phyloP scores from a whole-genome alignment of 2,113 vertebrate genomes.

The Dryoscopus gambensis region DNA sequence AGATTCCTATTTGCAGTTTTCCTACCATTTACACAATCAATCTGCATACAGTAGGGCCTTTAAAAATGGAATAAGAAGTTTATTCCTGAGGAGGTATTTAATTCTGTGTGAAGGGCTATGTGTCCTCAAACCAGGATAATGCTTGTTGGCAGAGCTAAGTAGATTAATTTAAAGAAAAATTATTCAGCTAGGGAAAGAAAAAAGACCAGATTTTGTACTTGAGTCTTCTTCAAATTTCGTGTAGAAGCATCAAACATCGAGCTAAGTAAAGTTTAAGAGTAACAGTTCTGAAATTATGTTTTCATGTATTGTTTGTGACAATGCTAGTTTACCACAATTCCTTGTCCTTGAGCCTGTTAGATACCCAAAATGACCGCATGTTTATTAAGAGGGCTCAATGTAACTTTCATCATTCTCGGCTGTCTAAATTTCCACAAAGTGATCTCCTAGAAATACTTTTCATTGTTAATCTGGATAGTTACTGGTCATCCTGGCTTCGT shows the following conservation, averaged over 20 bases:
- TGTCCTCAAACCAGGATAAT: not conserved
- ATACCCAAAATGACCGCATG: not conserved
- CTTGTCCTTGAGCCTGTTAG: not conserved
- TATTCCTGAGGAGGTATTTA: not conserved
- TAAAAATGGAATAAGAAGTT: not conserved
- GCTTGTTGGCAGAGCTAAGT: not conserved
- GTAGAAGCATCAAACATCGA: not conserved
- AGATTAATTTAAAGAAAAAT: not conserved
- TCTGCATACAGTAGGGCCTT: not conserved
- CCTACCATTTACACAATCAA: not conserved
- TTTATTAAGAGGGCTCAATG: not conserved
- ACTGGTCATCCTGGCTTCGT: not conserved
- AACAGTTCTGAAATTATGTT: not conserved
- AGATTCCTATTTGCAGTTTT: not conserved
- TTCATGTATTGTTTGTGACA: not conserved
- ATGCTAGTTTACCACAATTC: not conserved
- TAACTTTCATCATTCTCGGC: not conserved
- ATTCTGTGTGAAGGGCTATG: not conserved
- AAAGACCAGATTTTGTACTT: not conserved
- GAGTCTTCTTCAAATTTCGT: not conserved
- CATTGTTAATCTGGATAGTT: not conserved
- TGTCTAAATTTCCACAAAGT: not conserved
- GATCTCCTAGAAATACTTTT: not conserved
- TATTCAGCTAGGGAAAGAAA: not conserved
- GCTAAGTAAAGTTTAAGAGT: not conserved